These are phyloP conservation scores for Pomatostomus ruficeps DNA, from an alignment of 2,113 vertebrate genomes.

Conservation along the genomic window DNA sequence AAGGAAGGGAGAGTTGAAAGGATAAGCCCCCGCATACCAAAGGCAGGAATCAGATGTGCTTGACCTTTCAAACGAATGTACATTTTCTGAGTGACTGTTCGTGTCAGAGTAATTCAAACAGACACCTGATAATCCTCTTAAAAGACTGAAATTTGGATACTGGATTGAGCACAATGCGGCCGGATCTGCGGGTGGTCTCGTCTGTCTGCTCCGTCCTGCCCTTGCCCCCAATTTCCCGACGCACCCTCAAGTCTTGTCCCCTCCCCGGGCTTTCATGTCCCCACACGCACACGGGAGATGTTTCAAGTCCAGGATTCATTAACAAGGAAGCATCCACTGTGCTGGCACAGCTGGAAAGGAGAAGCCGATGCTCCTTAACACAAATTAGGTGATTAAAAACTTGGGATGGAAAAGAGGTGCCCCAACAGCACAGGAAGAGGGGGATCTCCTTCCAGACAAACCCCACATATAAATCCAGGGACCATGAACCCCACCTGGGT, in stretches of 20 bases:
- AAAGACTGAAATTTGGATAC: slow-evolving; percentile 27
- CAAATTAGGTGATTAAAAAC: slow-evolving; percentile 9
- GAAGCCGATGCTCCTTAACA: not conserved
- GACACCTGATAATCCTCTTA: slow-evolving; percentile 60
- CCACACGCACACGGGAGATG: not conserved
- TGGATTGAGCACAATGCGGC: not conserved
- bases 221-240: not conserved
- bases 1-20: slow-evolving; percentile 17
- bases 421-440: not conserved
- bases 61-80: slow-evolving; percentile 68
- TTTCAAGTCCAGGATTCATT: slow-evolving; percentile 10
- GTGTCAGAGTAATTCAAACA: slow-evolving; percentile 60
- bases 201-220: not conserved
- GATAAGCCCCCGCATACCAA: slow-evolving; percentile 23
- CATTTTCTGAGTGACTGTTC: slow-evolving; percentile 41
- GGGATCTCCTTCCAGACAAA: not conserved
- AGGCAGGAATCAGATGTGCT: slow-evolving; percentile 18
- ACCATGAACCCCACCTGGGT: not conserved
- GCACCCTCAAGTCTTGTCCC: not conserved
- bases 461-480: not conserved
- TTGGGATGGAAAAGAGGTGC: not conserved
- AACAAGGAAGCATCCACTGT: not conserved
- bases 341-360: slow-evolving; percentile 15
- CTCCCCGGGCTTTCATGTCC: slow-evolving; percentile 22
- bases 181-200: not conserved